phyloP scores from a whole-genome alignment of 2,888 invertebrate genomes.

The Lycaena phlaeas region DNA sequence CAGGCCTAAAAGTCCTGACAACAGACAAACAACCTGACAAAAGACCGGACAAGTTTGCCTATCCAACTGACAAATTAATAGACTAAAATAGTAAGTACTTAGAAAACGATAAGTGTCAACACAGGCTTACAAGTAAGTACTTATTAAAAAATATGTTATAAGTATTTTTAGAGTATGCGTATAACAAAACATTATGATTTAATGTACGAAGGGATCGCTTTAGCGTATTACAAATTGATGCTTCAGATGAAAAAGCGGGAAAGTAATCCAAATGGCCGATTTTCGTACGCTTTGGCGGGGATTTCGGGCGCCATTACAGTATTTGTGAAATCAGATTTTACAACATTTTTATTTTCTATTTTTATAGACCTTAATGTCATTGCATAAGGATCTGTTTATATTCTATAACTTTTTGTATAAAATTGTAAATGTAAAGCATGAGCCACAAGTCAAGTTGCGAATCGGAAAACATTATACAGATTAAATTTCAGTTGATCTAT shows the following conservation, averaged over 20 bases:
- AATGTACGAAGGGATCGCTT: not conserved
- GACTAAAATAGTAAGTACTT: too few relatives aligned
- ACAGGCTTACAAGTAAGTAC: too few relatives aligned
- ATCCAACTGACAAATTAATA: too few relatives aligned
- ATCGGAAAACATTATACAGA: conserved; percentile 57
- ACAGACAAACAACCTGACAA: too few relatives aligned
- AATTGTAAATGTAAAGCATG: conserved; percentile 28
- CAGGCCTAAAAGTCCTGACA: too few relatives aligned
- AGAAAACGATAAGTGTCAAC: too few relatives aligned
- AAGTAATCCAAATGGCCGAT: conserved; percentile 50
- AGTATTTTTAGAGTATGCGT: too few relatives aligned
- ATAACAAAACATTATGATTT: conserved; percentile 1
- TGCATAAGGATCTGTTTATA: conserved; percentile 16
- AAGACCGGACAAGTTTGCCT: too few relatives aligned
- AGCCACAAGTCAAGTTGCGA: conserved; percentile 54
- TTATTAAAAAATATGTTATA: too few relatives aligned
- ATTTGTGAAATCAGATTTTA: conserved; percentile 35
- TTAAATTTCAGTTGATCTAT: conserved; percentile 37
- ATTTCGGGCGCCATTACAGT: conserved; percentile 49
- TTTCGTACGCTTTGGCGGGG: conserved; percentile 35
- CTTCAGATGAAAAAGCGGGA: conserved; percentile 28
- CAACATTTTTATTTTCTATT: conserved; percentile 17
- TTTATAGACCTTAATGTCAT: not conserved
- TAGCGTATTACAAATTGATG: conserved; percentile 3
- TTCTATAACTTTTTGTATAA: conserved; percentile 9